A percentile compares a stretch with the other conserved stretches of the same genome.
Conservation (phyloP, 2,888 invertebrate genomes). For the Linnaemya tessellans region DNA sequence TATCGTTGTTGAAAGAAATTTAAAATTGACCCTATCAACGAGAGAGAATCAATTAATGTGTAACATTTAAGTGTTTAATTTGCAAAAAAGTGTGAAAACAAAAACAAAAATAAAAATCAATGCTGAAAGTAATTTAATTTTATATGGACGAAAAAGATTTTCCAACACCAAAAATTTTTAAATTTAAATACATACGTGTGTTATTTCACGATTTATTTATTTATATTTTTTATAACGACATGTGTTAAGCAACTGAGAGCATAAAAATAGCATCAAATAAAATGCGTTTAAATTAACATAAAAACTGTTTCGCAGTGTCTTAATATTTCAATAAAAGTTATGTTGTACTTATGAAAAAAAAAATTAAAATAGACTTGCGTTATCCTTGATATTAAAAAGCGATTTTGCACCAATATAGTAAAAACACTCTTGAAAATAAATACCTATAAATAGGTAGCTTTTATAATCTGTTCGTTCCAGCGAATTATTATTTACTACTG, state of each 20-base stretch:
- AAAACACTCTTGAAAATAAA: no score
- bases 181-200: not conserved
- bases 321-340: no score
- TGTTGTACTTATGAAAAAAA: no score
- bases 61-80: conserved; percentile 18
- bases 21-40: not conserved
- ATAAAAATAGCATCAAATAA: conserved; percentile 23
- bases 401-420: no score
- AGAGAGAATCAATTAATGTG: conserved; percentile 14
- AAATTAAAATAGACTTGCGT: no score
- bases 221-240: not conserved
- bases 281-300: no score
- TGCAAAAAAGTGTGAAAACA: conserved; percentile 29
- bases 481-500: no score
- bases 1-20: conserved; percentile 10
- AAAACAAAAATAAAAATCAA: conserved; percentile 35
- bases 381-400: no score
- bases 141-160: conserved; percentile 9
- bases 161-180: conserved; percentile 12
- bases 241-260: conserved; percentile 22
- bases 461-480: no score
- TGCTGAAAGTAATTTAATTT: conserved; percentile 63
- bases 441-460: no score
- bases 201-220: conserved; percentile 17
- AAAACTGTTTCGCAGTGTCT: no score